Evolutionary conservation across 2,113 vertebrate genomes (phyloP).

Genomic region (Psammodynastes pulverulentus): DNA sequence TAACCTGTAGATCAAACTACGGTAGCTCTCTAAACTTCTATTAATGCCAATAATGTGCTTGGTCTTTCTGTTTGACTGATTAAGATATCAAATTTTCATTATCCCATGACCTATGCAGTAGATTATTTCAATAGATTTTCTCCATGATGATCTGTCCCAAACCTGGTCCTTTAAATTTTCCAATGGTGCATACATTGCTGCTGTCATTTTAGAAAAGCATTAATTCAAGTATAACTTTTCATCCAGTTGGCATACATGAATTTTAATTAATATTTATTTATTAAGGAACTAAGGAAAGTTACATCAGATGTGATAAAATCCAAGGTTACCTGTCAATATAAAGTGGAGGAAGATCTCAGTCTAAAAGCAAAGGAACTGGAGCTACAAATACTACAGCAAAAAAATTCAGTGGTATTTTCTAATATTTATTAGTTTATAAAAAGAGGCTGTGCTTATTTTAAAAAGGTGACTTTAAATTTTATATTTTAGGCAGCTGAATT

Average conservation of each 20-base stretch:
- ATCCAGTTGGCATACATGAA: conserved; percentile 59
- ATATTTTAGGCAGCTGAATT: background rate
- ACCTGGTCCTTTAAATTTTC: background rate
- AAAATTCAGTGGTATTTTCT: conserved; percentile 78
- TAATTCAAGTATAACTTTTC: conserved; percentile 48
- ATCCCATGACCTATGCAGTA: background rate
- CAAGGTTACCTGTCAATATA: conserved; percentile 75
- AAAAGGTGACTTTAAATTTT: background rate
- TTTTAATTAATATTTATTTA: conserved; percentile 65
- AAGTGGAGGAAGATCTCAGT: conserved; percentile 69
- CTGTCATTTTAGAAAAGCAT: conserved; percentile 21
- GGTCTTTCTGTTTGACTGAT: background rate
- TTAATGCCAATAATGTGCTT: background rate
- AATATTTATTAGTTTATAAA: conserved; percentile 2
- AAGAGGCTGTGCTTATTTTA: background rate
- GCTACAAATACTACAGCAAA: conserved; percentile 80
- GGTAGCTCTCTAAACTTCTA: background rate
- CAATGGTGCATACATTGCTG: background rate
- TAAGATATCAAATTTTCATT: background rate
- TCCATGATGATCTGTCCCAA: background rate
- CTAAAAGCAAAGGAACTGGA: conserved; percentile 75
- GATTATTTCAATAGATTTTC: background rate
- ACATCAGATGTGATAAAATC: conserved; percentile 79
- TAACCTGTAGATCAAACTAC: background rate
- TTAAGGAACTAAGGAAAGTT: conserved; percentile 84